Conservation (phyloP, 2,797 vertebrate species). For the Pogonophryne albipinna region DNA sequence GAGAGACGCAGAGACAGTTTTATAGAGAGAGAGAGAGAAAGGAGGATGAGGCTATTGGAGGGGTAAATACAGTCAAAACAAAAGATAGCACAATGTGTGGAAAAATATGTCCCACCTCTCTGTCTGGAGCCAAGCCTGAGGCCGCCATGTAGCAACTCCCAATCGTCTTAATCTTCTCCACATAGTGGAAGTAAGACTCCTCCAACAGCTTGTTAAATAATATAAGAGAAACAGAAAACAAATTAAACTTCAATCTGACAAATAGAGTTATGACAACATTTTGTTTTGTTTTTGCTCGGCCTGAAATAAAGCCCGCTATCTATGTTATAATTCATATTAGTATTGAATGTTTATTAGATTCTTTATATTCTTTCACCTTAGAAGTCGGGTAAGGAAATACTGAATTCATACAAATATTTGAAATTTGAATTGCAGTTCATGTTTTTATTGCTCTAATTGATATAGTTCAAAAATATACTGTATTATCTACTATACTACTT, state of each 20-base stretch:
- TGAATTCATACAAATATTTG: not conserved
- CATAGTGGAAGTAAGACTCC: slow-evolving; percentile 84
- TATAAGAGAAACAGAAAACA: slow-evolving; percentile 6
- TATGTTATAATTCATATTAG: too few relatives aligned
- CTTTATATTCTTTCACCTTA: not conserved
- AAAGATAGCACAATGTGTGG: not conserved
- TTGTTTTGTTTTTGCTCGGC: too few relatives aligned
- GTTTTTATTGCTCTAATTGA: not conserved
- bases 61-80: not conserved
- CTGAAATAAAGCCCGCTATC: not conserved
- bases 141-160: slow-evolving; percentile 88
- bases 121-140: slow-evolving; percentile 83
- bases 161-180: slow-evolving; percentile 89
- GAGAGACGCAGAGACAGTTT: not conserved
- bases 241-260: slow-evolving; percentile 3
- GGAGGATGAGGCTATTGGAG: not conserved
- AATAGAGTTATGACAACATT: not conserved
- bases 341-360: not conserved
- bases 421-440: not conserved
- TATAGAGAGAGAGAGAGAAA: not conserved
- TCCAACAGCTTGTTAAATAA: slow-evolving; percentile 77
- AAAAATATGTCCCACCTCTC: slow-evolving; percentile 61
- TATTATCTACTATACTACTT: not conserved
- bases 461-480: not conserved
- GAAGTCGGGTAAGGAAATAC: not conserved